phyloP scores from a whole-genome alignment of 2,888 invertebrate genomes.

The Drosophila testacea region DNA sequence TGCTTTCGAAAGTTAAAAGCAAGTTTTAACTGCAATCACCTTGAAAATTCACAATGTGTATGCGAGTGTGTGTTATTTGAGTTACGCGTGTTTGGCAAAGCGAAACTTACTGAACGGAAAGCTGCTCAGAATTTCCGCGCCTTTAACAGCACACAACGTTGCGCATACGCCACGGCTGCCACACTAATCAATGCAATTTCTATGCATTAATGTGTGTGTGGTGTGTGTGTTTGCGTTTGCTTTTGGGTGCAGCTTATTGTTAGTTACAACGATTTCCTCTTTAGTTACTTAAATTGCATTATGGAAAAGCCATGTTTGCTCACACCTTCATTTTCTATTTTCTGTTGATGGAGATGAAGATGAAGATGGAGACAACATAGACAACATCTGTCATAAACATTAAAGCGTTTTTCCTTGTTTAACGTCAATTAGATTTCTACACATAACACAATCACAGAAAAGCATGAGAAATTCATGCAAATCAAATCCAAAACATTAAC shows the following conservation, averaged over 20 bases:
- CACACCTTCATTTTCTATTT: too few relatives aligned
- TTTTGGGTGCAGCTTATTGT: constrained; percentile 19
- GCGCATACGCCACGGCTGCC: constrained; percentile 30
- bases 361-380: constrained; percentile 16
- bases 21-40: constrained; percentile 36
- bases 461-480: constrained; percentile 18
- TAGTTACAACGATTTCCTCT: constrained; percentile 50
- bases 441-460: constrained; percentile 7
- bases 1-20: constrained; percentile 17
- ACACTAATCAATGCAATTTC: constrained; percentile 28
- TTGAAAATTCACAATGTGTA: constrained; percentile 32
- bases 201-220: not conserved
- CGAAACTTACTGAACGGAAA: constrained; percentile 34
- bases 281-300: constrained; percentile 41
- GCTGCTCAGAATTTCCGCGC: constrained; percentile 55
- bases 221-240: constrained; percentile 12
- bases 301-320: constrained; percentile 57
- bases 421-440: constrained; percentile 43
- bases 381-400: constrained; percentile 56
- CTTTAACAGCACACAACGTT: constrained; percentile 31
- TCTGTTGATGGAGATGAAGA: not conserved
- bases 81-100: constrained; percentile 25
- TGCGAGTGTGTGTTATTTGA: constrained; percentile 6
- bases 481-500: constrained; percentile 55
- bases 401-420: constrained; percentile 60